phyloP scores from a whole-genome alignment of 2,888 invertebrate species.

The Morinoia aosen region DNA sequence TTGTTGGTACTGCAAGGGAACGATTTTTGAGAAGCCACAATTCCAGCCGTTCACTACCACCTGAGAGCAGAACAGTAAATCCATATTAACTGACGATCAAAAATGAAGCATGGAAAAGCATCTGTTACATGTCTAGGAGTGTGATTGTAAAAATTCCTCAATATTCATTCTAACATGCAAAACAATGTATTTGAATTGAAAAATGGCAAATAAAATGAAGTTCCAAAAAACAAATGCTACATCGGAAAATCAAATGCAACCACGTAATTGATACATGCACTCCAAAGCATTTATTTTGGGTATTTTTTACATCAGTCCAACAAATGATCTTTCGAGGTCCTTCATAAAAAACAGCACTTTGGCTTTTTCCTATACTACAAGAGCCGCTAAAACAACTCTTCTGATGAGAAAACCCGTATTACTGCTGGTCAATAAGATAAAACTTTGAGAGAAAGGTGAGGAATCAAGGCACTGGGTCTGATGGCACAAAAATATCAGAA shows the following conservation, averaged over 20 bases:
- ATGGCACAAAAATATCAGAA: neutral
- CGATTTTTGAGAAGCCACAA: slow-evolving; percentile 55
- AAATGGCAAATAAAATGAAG: too few species aligned
- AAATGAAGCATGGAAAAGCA: neutral
- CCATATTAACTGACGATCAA: neutral
- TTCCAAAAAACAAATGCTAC: too few species aligned
- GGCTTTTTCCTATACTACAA: neutral
- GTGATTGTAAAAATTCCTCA: too few species aligned
- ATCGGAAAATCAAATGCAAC: neutral
- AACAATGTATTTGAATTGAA: too few species aligned
- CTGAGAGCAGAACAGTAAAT: slow-evolving; percentile 19
- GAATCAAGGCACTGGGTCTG: neutral
- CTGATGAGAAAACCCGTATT: neutral
- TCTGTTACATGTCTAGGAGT: too few species aligned
- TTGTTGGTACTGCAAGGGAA: slow-evolving; percentile 41
- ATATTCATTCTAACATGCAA: too few species aligned
- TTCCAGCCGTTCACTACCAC: slow-evolving; percentile 62
- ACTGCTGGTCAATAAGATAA: neutral
- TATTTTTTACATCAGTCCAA: neutral
- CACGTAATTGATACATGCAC: neutral
- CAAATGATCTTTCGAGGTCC: neutral
- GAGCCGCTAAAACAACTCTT: neutral
- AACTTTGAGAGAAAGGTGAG: neutral
- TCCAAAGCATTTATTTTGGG: neutral
- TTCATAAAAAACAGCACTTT: neutral